Evolutionary conservation across 2,113 vertebrate genomes (phyloP), one percentile per base, ranked within the genome.

Genomic region (Lipophrys pholis): DNA sequence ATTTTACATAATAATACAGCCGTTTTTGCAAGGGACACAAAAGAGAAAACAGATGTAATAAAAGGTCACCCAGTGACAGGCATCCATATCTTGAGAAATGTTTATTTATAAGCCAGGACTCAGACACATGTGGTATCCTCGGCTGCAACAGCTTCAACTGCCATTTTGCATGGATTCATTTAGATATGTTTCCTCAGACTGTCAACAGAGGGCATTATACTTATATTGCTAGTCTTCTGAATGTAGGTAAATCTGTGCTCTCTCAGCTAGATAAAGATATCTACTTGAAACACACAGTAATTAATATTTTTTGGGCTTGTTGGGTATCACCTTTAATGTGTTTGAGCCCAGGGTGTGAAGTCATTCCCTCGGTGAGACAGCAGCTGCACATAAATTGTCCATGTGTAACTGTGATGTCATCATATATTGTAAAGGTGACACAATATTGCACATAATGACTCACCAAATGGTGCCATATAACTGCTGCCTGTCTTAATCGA

Each of bases 31-130:
- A 72, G 73, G 76, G 80, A 80, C 85, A 91, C 81, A 90, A 90
- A 92, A 94, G 85, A 92, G 91, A 93, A 94, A 94, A 93, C 92
- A 94, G 89, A 95, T 93, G 94, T 93, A 91, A 91, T 82, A 90
- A 93, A 88, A 93, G 91, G 94, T 94, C 91, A 93, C 82, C 57
- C 76, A 73, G 83, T 91, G 92, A 90, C 93, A 91, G 87, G 86
- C 90, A 78, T 91, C 88, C 89, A 91, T 94, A 91, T 93, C 83
- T 87, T 71, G 69, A 87, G 74, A 78, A 80, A 92, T 93, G 90
- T 91, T 93, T 94, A 93, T 94, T 89, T 87, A 93, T 94, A 91
- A 93, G 87, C 58, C 9, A 12, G 76, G 87, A 93, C 78, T 86
- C 76, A 92, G 93, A 92, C 92, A 94, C 78, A 91, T 93, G 92